Base-by-base conservation (phyloP, 2,113 vertebrate species). In the Cryptoleucopteryx plumbea region DNA sequence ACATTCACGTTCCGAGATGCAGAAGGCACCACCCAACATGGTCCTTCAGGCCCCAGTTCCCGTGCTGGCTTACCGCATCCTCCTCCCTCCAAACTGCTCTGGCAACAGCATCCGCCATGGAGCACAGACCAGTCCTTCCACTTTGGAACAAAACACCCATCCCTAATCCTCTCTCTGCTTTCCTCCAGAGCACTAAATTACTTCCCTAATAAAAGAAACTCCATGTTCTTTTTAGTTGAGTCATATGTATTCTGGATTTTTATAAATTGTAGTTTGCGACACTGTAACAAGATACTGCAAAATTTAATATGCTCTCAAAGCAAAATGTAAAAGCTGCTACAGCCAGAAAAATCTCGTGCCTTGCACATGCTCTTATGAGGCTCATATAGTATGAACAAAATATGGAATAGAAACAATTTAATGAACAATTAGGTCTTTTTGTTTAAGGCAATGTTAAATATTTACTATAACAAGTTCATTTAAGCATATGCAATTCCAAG, bases 1-100 rank as follows among this genome's bases (percentile, higher is more conserved):
- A n/a, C 16, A 68, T 7, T 27, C 11, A 52, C 0, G 0, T 59
- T 58, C 22, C 6, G 55, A 71, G 63, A 74, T 0, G 9, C 7
- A 74, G 47, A 88, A 87, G 47, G 26, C n/a, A 65, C 20, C 21
- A 72, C 29, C 20, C 65, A 79, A 16, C 2, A 16, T 0, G 7
- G 21, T 42, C 52, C 61, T 61, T 68, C 55, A 75, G 43, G 34
- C 11, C 23, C 10, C 66, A 48, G 25, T 8, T 82, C 43, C 32
- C 8, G 0, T 0, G 2, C 12, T 56, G 45, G 32, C 8, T 62
- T 53, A 58, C 20, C 3, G 5, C 9, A 71, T 26, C 63, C 32
- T 43, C 40, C 70, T 52, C 43, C 74, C 42, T 53, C 50, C 48
- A 58, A 86, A 83, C 10, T 0, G 0, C 53, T 14, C 53, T 6